Percentiles rank a stretch among this genome's conserved stretches.
These are phyloP conservation scores for Jordanella pulchra DNA, from an alignment of 2,797 vertebrate genomes.

Conservation along the genomic window DNA sequence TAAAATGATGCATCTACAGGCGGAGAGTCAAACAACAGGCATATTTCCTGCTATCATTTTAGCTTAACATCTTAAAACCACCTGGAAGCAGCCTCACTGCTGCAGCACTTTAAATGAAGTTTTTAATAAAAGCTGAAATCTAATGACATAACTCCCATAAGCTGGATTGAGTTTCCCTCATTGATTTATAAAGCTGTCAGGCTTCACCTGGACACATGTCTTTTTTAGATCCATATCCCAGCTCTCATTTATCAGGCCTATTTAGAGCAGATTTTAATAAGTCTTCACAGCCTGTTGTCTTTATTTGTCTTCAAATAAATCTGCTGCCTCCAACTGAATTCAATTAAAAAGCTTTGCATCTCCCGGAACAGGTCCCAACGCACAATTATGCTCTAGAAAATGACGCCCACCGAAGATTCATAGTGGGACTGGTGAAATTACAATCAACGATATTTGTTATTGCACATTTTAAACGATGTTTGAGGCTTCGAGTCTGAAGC, in stretches of 20 bases:
- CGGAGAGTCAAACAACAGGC: slow-evolving; percentile 15
- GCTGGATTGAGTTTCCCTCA: slow-evolving; percentile 52
- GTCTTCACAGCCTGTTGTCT: slow-evolving; percentile 59
- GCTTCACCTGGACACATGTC: slow-evolving; percentile 41
- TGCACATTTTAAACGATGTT: slow-evolving; percentile 16
- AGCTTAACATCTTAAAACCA: slow-evolving; percentile 23
- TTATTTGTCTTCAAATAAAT: slow-evolving; percentile 68
- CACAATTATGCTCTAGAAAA: slow-evolving; percentile 61
- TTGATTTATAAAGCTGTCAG: slow-evolving; percentile 54
- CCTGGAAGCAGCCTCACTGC: neutral
- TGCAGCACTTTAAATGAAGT: slow-evolving; percentile 19
- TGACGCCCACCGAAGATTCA: slow-evolving; percentile 51
- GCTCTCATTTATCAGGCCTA: slow-evolving; percentile 53
- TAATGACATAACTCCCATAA: slow-evolving; percentile 36
- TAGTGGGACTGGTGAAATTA: slow-evolving; percentile 27
- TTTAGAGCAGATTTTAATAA: slow-evolving; percentile 59
- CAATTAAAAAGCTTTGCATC: slow-evolving; percentile 55
- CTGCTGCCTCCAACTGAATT: slow-evolving; percentile 60
- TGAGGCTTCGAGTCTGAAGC: slow-evolving; percentile 1
- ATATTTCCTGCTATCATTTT: slow-evolving; percentile 10
- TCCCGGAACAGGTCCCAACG: slow-evolving; percentile 43
- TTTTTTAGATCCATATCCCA: slow-evolving; percentile 30
- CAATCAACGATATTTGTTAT: slow-evolving; percentile 13
- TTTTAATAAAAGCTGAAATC: slow-evolving; percentile 34
- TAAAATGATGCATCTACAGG: neutral